Base-by-base conservation (phyloP, 2,113 vertebrate genomes). In the Elachura formosa region DNA sequence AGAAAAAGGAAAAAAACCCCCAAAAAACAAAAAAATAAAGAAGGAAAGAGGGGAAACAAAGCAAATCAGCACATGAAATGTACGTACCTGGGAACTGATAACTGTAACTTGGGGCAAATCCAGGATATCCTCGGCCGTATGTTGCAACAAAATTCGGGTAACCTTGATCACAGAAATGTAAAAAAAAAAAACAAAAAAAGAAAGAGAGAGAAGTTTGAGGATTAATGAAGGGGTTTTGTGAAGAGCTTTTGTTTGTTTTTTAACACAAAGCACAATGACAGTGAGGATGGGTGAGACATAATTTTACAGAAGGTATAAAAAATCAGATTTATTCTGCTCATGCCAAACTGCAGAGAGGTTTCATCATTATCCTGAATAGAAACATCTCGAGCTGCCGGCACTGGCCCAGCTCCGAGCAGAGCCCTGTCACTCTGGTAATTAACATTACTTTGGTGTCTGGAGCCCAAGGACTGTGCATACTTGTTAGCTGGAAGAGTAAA, bases 141-240 rank as follows among this genome's bases (percentile, higher is more conserved):
- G 99, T 99, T 51, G 99, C 99, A 95, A 99, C 99, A 90, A 99
- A 99, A 98, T 99, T 99, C 62, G 99, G 99, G 97, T 99, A 99
- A 98, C 99, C 99, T 99, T 97, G 93, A 97, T 93, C 61, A 97
- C 34, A 97, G 63, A 97, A 83, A 88, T 0, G 12, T 11, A 36
- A 80, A 62, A 59, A 54, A 13, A 71, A 28, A 84, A 6, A 69
- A 36, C n/a, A 18, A 9, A 51, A 71, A 33, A 22, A 34, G 3
- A 58, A 15, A 96, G 12, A 97, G 29, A 97, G 59, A 94, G 51
- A 85, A 54, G 51, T 80, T 84, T 64, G 38, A 84, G 49, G 29
- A 54, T 97, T 73, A 98, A 83, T 14, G 17, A 36, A 48, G 46
- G 48, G 8, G 0, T 23, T 46, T 55, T 74, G 20, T 8, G 3